A percentile compares a stretch with the other conserved stretches of the same genome.
Conservation (phyloP, 2,797 vertebrate genomes). For the Peromyscus nudipes region DNA sequence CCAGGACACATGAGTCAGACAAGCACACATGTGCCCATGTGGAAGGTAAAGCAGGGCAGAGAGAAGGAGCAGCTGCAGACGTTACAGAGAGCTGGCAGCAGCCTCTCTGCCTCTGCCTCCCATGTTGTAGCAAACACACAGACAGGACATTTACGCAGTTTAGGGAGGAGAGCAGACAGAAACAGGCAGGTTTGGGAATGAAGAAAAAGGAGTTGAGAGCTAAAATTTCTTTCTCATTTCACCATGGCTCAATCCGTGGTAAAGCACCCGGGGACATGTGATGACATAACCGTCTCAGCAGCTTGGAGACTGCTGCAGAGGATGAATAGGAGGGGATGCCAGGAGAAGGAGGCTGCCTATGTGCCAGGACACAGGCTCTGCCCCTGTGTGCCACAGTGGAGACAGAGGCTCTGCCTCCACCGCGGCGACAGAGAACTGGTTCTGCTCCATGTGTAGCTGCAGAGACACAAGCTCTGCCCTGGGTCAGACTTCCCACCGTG, state of each 20-base stretch:
- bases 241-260: too few species aligned
- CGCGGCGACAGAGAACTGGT: too few species aligned
- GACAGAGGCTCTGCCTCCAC: neutral
- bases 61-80: neutral
- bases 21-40: neutral
- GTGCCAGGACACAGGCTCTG: too few species aligned
- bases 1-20: neutral
- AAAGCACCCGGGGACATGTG: too few species aligned
- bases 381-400: neutral
- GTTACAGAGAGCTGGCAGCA: neutral
- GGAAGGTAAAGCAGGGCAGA: neutral
- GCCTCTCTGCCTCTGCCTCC: neutral
- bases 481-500: too few species aligned
- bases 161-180: neutral
- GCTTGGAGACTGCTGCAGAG: neutral
- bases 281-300: neutral
- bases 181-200: neutral
- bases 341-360: neutral
- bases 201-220: neutral
- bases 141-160: neutral
- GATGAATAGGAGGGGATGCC: neutral
- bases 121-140: neutral
- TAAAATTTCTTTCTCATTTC: neutral
- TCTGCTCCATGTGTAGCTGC: neutral
- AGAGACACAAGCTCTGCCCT: neutral